Base-by-base conservation (phyloP, 2,888 invertebrate genomes). In the Aromia moschata region DNA sequence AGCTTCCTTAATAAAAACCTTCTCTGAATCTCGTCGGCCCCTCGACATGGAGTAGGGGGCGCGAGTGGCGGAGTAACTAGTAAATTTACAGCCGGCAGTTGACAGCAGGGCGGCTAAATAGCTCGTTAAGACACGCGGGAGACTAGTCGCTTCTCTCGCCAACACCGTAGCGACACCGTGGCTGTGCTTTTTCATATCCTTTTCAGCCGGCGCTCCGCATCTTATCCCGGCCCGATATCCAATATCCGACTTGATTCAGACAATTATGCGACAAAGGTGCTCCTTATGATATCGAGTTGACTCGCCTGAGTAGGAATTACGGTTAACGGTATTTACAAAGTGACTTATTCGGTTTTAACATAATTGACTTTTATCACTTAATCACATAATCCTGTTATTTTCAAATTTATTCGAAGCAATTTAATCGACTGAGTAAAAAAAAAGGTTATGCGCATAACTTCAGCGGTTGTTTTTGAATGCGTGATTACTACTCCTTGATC, bases 91-190 rank as follows among this genome's bases (percentile, higher is more conserved):
- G 71, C 66, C 65, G 64, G 63, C 68, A 65, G 67, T 69, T 69
- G 72, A 70, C 71, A 68, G 70, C 67, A 64, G 72, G 69, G 68
- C 68, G 71, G 70, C 70, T 73, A 74, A 74, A 71, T 74, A 73
- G 71, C 73, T 74, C 74, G 74, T 74, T 73, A 73, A 72, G 70
- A 70, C 69, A 70, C 67, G 69, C 72, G 54, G 65, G 61, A 54
- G 61, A 61, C 51, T 55, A 45, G 41, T 58, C 60, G 49, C 49
- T 60, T 52, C 49, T 54, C 33, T 52, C 30, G 61, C 55, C n/a
- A n/a, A n/a, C n/a, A n/a, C n/a, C n/a, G n/a, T n/a, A n/a, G n/a
- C n/a, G 47, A 62, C 63, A 62, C 62, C 58, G 56, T 53, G 60
- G 17, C 47, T 46, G 59, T 56, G 60, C 69, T 69, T 64, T 67